Conservation (phyloP, 2,113 vertebrate genomes). For the Philantomba maxwellii region DNA sequence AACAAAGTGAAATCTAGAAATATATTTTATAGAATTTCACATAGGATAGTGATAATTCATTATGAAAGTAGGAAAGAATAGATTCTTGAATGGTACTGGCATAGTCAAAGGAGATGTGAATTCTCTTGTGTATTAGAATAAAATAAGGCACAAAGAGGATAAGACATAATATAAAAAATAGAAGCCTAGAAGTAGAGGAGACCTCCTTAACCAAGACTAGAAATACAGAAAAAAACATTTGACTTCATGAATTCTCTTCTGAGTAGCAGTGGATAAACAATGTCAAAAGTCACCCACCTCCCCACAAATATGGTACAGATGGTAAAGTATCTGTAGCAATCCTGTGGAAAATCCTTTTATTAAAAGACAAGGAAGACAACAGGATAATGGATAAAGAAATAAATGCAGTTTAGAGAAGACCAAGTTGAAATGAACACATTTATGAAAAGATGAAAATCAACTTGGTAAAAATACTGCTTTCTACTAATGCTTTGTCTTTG, state of each 20-base stretch:
- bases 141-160: not conserved
- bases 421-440: not conserved
- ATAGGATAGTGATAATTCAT: not conserved
- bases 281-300: not conserved
- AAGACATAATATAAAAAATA: not conserved
- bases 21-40: not conserved
- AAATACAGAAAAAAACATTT: not conserved
- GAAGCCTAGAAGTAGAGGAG: not conserved
- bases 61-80: not conserved
- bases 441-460: not conserved
- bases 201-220: not conserved
- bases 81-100: not conserved
- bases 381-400: not conserved
- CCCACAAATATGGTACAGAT: not conserved
- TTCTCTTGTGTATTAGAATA: not conserved
- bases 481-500: not conserved
- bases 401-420: not conserved
- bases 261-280: not conserved
- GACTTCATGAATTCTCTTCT: not conserved
- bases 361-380: not conserved
- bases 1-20: not conserved
- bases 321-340: not conserved
- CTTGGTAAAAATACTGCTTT: not conserved
- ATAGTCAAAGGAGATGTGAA: not conserved
- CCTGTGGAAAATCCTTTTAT: not conserved